A percentile compares a stretch with the other conserved stretches of the same genome.
These are phyloP conservation scores for Catharus minimus DNA, from an alignment of 2,113 vertebrate genomes.

Conservation along the genomic window DNA sequence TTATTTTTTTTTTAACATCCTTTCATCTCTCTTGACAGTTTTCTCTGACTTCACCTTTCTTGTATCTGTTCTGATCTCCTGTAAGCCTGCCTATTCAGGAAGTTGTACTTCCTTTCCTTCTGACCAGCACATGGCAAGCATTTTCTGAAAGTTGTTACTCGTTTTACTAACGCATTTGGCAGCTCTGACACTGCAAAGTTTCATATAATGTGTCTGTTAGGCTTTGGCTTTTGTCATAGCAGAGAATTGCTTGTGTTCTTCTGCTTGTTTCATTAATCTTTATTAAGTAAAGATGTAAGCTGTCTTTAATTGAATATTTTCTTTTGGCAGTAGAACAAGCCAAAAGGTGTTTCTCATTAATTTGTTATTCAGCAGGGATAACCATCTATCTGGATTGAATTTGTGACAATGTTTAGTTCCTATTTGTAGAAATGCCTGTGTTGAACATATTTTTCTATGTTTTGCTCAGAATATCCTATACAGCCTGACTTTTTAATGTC, in stretches of 20 bases:
- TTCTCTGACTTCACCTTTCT: constrained; percentile 45
- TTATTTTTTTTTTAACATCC: not conserved
- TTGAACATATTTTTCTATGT: constrained; percentile 60
- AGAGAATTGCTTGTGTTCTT: constrained; percentile 50
- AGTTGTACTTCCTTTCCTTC: constrained; percentile 37
- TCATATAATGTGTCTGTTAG: constrained; percentile 9
- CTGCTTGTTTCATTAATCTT: constrained; percentile 69
- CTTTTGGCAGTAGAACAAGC: constrained; percentile 54
- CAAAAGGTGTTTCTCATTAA: constrained; percentile 74
- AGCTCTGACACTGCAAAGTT: constrained; percentile 31
- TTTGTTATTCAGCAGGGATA: constrained; percentile 62
- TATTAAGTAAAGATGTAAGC: constrained; percentile 70
- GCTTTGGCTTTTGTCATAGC: constrained; percentile 47
- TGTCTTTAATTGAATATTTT: constrained; percentile 66
- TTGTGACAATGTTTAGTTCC: constrained; percentile 57
- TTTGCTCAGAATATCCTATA: constrained; percentile 55
- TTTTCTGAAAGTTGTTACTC: constrained; percentile 29
- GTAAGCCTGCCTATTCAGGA: constrained; percentile 21
- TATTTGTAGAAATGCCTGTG: constrained; percentile 53
- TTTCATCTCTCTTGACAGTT: constrained; percentile 27
- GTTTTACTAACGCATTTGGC: constrained; percentile 42
- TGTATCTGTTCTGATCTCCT: constrained; percentile 7
- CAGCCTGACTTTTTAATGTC: constrained; percentile 49
- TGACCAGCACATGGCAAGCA: constrained; percentile 53
- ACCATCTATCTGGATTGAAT: constrained; percentile 66